A percentile compares a stretch with the other conserved stretches of the same genome.
Evolutionary conservation across 2,797 vertebrate genomes (phyloP).

Genomic region (Acridotheres tristis): DNA sequence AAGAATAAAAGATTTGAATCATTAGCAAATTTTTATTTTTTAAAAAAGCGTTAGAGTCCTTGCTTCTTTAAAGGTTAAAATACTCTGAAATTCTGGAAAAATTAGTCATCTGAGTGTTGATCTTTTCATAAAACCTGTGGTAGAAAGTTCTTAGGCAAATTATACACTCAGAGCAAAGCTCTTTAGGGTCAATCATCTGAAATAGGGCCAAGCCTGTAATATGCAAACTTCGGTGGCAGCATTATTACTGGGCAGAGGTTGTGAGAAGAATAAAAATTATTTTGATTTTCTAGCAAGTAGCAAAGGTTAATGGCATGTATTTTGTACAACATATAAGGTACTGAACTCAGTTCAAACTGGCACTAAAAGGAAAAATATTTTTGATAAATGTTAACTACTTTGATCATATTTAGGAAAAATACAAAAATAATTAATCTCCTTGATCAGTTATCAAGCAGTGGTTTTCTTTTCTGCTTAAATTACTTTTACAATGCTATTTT

Average conservation of each 20-base stretch:
- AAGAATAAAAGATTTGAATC: neutral
- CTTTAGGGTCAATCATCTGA: neutral
- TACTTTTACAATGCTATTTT: neutral
- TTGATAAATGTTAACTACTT: neutral
- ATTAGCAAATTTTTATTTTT: neutral
- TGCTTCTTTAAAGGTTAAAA: neutral
- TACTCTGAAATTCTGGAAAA: neutral
- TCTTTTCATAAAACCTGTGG: neutral
- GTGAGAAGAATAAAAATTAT: neutral
- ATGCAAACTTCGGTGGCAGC: neutral
- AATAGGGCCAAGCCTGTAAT: neutral
- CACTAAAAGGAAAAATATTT: neutral
- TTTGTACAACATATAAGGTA: neutral
- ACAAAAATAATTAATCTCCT: neutral
- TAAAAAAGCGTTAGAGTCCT: neutral
- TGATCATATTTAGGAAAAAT: neutral
- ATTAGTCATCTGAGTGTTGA: neutral
- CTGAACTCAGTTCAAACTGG: neutral
- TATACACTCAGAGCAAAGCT: neutral
- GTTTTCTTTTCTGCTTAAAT: constrained; percentile 14
- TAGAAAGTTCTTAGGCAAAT: neutral
- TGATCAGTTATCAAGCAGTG: neutral
- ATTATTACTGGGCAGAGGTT: neutral
- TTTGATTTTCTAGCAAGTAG: neutral
- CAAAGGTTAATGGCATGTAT: neutral